A percentile compares a stretch with the other conserved stretches of the same genome.
Conservation (phyloP, 2,113 vertebrate genomes). For the Pavo muticus region DNA sequence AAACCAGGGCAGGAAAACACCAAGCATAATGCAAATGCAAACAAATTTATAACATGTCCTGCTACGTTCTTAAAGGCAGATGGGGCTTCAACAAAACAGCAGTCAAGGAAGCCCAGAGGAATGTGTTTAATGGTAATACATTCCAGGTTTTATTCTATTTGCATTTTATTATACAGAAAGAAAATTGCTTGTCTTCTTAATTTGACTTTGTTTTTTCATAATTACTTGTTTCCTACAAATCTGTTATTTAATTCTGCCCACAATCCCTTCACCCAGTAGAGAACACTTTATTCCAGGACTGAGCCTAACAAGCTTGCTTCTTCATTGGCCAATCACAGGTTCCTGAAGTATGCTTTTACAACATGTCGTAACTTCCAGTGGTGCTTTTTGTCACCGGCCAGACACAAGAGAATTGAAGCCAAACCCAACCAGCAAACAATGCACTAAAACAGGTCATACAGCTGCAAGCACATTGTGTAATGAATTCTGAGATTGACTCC, state of each 20-base stretch:
- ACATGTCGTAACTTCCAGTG: neutral
- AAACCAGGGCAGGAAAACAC: neutral
- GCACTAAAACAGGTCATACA: constrained; percentile 11
- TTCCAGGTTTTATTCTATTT: neutral
- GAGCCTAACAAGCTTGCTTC: neutral
- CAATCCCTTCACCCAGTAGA: neutral
- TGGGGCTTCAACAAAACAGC: neutral
- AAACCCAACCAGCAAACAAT: constrained; percentile 21
- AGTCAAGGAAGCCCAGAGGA: neutral
- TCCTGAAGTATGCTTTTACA: neutral
- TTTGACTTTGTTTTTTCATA: neutral
- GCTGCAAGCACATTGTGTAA: neutral
- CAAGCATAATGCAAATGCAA: neutral
- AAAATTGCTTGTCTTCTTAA: neutral
- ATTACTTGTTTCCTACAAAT: neutral
- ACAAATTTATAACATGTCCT: neutral
- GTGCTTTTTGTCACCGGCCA: neutral
- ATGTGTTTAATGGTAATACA: neutral
- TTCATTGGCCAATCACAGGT: neutral
- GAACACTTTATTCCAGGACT: neutral
- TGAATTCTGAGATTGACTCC: neutral
- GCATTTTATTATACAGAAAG: neutral
- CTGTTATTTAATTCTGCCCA: neutral
- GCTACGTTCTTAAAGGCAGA: neutral
- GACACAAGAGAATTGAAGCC: neutral